phyloP scores from a whole-genome alignment of 2,797 vertebrate species.

The Gymnoscopelus braueri region DNA sequence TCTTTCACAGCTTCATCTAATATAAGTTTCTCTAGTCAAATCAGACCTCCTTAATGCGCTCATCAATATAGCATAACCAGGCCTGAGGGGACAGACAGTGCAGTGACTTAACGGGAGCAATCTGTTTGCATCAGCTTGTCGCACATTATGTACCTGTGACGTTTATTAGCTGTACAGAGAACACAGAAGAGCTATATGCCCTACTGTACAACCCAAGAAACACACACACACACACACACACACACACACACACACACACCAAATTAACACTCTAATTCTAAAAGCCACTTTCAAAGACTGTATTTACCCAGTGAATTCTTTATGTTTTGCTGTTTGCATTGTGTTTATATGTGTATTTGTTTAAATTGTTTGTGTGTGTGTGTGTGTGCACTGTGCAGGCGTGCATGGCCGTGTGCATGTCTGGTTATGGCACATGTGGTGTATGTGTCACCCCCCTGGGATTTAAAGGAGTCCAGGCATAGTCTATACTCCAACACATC shows the following conservation, averaged over 20 bases:
- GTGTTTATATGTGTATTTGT: constrained; percentile 15
- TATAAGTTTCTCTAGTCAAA: constrained; percentile 78
- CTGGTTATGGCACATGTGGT: not conserved
- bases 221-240: not conserved
- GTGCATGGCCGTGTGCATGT: constrained; percentile 44
- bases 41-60: constrained; percentile 80
- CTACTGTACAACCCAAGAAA: not conserved
- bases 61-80: constrained; percentile 73
- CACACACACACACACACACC: constrained; percentile 25
- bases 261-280: constrained; percentile 21
- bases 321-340: not conserved
- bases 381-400: constrained; percentile 14
- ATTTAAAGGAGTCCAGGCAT: constrained; percentile 75
- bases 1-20: constrained; percentile 81
- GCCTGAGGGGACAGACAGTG: constrained; percentile 69
- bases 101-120: constrained; percentile 70
- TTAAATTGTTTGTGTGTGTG: constrained; percentile 54
- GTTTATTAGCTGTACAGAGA: constrained; percentile 73
- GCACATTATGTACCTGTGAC: constrained; percentile 76
- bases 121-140: constrained; percentile 77
- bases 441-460: constrained; percentile 65
- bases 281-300: constrained; percentile 11
- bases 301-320: not conserved
- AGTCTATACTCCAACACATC: constrained; percentile 73
- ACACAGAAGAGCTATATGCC: constrained; percentile 32